phyloP scores from a whole-genome alignment of 2,888 invertebrate species.

The Torymus auratus region DNA sequence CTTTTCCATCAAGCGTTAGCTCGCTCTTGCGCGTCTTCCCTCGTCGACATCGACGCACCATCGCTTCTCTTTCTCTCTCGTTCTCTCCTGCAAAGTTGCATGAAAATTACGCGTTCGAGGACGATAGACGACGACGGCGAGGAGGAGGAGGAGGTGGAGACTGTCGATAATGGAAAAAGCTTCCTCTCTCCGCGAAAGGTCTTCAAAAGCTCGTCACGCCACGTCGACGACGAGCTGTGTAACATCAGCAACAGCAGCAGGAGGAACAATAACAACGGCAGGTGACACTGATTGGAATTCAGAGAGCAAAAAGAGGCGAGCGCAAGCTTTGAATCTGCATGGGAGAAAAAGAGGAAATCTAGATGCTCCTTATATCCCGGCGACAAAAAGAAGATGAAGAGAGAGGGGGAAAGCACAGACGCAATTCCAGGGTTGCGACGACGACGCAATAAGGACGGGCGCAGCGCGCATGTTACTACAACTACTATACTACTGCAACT shows the following conservation, averaged over 20 bases:
- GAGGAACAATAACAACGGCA: conserved; percentile 6
- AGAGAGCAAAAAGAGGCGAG: neutral
- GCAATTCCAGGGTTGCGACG: conserved; percentile 40
- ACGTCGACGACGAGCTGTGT: conserved; percentile 6
- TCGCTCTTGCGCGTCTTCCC: too few relatives aligned
- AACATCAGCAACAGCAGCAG: conserved; percentile 18
- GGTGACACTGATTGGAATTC: conserved; percentile 51
- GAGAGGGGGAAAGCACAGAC: neutral
- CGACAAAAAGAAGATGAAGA: neutral
- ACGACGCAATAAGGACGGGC: conserved; percentile 20
- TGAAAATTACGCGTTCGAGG: conserved; percentile 35
- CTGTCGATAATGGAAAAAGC: conserved; percentile 50
- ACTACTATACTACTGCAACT: neutral
- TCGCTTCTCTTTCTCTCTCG: neutral
- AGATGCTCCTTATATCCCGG: conserved; percentile 27
- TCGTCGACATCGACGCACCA: neutral
- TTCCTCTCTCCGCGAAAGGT: neutral
- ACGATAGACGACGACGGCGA: conserved; percentile 1
- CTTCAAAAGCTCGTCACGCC: conserved; percentile 6
- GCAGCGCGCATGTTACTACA: neutral
- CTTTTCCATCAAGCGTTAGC: too few relatives aligned
- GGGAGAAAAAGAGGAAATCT: conserved; percentile 19
- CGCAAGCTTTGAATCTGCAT: neutral
- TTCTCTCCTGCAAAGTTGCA: conserved; percentile 19
- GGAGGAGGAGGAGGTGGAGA: neutral